Evolutionary conservation across 2,888 invertebrate genomes (phyloP), one percentile per base, ranked within the genome.

Genomic region (Heliconius ethilla): DNA sequence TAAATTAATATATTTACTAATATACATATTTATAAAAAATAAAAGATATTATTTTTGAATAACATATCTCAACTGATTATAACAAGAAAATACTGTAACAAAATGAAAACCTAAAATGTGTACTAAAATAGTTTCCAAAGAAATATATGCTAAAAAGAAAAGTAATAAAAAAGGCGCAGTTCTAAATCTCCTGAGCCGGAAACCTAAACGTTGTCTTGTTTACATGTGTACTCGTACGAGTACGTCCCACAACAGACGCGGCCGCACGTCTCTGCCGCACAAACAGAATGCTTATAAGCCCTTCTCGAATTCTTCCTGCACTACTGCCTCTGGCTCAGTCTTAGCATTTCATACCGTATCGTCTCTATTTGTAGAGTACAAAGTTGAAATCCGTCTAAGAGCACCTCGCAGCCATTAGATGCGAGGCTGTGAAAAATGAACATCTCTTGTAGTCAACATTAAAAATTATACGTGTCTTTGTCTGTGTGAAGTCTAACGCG

Each of bases 371-470:
- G 45, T 33, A 62, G 4, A 55, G 3, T 1, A 82, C 83, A 91
- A 82, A 81, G 88, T 85, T 77, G 65, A 79, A 77, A 86, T 85
- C 87, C 6, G 78, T 65, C 18, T 80, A 29, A 82, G 5, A 80
- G 40, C 9, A 40, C 40, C 11, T 63, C 4, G 25, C 15, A 22
- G 55, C n/a, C 78, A 70, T 78, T 83, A 83, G 74, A 77, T 81
- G 79, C 83, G 88, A 86, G 77, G 59, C 72, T 82, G 89, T 91
- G 92, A 93, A 92, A 93, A 93, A 93, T 92, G 92, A 93, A 89
- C 92, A 91, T 89, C 90, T 89, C 91, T 86, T 86, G 88, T 87
- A 87, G 90, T 89, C 85, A 90, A 88, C 92, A 93, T 93, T 93
- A 92, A 93, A 93, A 92, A 92, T 92, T 90, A 92, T 89, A 86